phyloP scores from a whole-genome alignment of 2,888 invertebrate species.

The Chrysodeixis includens region DNA sequence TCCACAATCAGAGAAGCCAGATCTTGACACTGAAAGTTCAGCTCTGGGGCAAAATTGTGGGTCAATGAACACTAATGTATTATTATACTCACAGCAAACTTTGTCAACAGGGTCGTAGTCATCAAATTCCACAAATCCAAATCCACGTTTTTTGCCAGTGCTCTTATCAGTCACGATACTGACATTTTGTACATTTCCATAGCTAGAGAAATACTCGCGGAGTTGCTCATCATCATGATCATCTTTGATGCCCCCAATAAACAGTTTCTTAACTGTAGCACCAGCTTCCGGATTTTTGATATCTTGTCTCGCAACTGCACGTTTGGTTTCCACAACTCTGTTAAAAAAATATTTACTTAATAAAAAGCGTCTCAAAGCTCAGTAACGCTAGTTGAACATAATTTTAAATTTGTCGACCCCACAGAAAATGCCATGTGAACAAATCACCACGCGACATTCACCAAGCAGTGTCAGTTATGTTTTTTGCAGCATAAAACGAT shows the following conservation, averaged over 20 bases:
- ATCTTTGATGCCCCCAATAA: conserved; percentile 98
- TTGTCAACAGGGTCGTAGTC: conserved; percentile 99
- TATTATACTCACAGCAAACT: conserved; percentile 95
- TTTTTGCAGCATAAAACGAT: conserved; percentile 86
- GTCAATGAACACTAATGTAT: conserved; percentile 10
- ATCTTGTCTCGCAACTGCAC: conserved; percentile 98
- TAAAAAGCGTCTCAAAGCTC: no score
- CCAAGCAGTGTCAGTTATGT: conserved; percentile 78
- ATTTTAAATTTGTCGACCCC: conserved; percentile 72
- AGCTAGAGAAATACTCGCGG: conserved; percentile 94
- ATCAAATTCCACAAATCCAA: conserved; percentile 98
- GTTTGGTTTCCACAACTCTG: conserved; percentile 98
- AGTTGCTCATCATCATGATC: conserved; percentile 97
- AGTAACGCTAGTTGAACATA: no score
- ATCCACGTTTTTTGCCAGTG: conserved; percentile 97
- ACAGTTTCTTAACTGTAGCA: conserved; percentile 97
- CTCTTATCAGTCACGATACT: conserved; percentile 97
- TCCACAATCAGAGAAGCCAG: conserved; percentile 88
- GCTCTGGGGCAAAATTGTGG: conserved; percentile 88
- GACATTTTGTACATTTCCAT: conserved; percentile 95
- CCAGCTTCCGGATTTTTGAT: conserved; percentile 98
- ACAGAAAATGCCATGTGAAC: conserved; percentile 85
- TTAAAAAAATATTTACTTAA: conserved; percentile 25
- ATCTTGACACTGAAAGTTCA: conserved; percentile 77
- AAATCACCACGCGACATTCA: conserved; percentile 77